Base-by-base conservation (phyloP, 92 coral and sea anemone genomes). In the Virgularia gustaviana region DNA sequence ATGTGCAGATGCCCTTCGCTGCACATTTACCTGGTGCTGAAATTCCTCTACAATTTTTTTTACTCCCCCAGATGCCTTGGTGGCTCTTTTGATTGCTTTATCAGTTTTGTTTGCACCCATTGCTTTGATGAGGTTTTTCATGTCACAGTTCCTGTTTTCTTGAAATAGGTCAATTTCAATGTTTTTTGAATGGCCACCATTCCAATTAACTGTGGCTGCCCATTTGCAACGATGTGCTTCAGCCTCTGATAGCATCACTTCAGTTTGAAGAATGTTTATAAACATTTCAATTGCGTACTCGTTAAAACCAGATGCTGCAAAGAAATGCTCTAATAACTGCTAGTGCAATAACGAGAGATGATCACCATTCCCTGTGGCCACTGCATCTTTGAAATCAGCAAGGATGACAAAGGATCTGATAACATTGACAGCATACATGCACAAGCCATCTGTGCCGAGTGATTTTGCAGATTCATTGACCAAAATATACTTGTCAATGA, bases 51-150 rank as follows among this genome's bases (percentile, higher is more conserved):
- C 33, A 60, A 77, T 64, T 11, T 4, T 30, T 32, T 76, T 76
- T 7, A 82, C 6, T 57, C 82, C 86, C 61, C 9, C 70, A 6
- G 82, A 47, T 5, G 73, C 81, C 32, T 35, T 58, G 24, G 77
- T 82, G 4, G 75, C 86, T 33, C 82, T 47, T 11, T 76, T 73
- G 19, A 82, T 81, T 57, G 86, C 78, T 22, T 47, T 36, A 2
- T 73, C 67, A 9, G 86, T 76, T 29, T 82, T 82, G 58, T 82
- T 82, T 3, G 72, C 86, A 36, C 58, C 63, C 30, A 82, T 76
- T n/a, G 56, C 65, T 64, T 67, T 82, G 53, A 82, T 30, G 34
- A 76, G 57, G 23, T 73, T 37, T 63, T 82, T 82, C 42, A 20
- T 53, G 41, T 74, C 79, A 20, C 33, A 57, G 55, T 57, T 74